phyloP scores from a whole-genome alignment of 1,140 invertebrate genomes.

The Achatina immaculata region DNA sequence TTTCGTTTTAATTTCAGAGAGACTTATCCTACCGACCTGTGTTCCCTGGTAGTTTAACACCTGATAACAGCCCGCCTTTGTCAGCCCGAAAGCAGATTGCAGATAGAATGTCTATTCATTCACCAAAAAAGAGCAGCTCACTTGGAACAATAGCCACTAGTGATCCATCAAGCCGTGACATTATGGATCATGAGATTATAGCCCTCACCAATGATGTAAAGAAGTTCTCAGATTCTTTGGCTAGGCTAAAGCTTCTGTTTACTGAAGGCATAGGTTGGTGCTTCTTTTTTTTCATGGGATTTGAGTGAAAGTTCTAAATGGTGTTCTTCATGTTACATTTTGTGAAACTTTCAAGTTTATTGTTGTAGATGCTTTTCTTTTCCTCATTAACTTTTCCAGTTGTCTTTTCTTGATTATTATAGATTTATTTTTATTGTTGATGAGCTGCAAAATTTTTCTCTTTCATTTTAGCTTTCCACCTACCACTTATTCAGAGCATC shows the following conservation, averaged over 20 bases:
- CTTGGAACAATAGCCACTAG: conserved; percentile 54
- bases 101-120: neutral
- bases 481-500: too few relatives aligned
- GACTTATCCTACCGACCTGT: neutral
- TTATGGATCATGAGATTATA: conserved; percentile 74
- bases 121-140: conserved; percentile 53
- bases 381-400: neutral
- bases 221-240: conserved; percentile 73
- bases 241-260: conserved; percentile 72
- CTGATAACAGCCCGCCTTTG: neutral
- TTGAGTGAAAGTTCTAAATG: neutral
- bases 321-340: neutral
- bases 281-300: too few relatives aligned
- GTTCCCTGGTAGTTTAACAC: neutral
- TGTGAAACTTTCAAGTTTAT: neutral
- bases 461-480: too few relatives aligned
- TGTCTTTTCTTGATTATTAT: neutral
- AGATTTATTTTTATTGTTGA: too few relatives aligned
- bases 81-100: neutral
- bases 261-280: conserved; percentile 68
- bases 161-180: conserved; percentile 35
- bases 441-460: too few relatives aligned
- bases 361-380: neutral
- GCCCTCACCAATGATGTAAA: conserved; percentile 74
- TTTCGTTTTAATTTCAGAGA: conserved; percentile 2